Evolutionary conservation across 2,113 vertebrate genomes (phyloP).

Genomic region (Prunella himalayana): DNA sequence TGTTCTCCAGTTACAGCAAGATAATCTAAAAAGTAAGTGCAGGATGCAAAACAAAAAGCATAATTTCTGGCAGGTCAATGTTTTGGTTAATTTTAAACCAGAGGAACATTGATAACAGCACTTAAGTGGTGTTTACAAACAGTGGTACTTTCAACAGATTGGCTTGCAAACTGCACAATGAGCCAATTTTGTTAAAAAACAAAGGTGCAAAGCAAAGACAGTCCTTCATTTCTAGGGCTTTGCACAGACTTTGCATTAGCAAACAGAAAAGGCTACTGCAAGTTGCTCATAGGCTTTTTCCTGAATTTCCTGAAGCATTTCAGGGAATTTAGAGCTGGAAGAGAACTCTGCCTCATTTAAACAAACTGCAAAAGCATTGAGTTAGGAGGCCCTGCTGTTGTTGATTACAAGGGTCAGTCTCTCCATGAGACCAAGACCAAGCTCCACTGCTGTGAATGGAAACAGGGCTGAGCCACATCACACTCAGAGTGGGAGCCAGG

Average conservation of each 20-base stretch:
- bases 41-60: neutral
- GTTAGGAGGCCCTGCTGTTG: neutral
- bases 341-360: neutral
- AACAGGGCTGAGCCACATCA: neutral
- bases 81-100: neutral
- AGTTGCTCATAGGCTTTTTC: neutral
- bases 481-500: rapidly evolving
- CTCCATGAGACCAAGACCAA: neutral
- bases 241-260: neutral
- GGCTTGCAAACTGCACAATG: neutral
- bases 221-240: neutral
- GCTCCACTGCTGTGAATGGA: neutral
- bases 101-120: neutral
- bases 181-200: neutral
- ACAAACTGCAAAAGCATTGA: neutral
- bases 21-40: neutral
- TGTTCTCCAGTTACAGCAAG: neutral
- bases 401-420: neutral
- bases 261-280: neutral
- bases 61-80: neutral
- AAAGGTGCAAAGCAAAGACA: neutral
- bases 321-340: neutral
- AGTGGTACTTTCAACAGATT: neutral
- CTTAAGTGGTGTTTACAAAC: neutral
- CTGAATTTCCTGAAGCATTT: neutral